These are phyloP conservation scores for Lucinisca nassula DNA, from an alignment of 2,888 invertebrate genomes.

Conservation along the genomic window DNA sequence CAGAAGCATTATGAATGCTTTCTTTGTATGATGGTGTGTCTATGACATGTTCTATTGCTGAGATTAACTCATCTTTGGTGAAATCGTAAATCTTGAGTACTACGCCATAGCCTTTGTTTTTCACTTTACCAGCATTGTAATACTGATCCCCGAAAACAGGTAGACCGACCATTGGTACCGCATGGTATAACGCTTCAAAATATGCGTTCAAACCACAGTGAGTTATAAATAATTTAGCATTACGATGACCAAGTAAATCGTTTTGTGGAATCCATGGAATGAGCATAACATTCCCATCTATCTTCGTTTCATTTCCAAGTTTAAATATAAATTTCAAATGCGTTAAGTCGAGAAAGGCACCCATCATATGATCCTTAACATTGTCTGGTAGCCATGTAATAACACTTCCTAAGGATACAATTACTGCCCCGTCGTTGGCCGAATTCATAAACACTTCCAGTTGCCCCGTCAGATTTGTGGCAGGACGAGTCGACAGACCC, in stretches of 20 bases:
- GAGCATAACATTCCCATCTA: constrained; percentile 57
- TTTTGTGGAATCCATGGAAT: too few species aligned
- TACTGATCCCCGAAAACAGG: not conserved
- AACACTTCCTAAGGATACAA: constrained; percentile 74
- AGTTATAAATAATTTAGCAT: not conserved
- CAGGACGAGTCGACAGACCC: constrained; percentile 53
- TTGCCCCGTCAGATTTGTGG: constrained; percentile 57
- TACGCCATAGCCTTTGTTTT: too few species aligned
- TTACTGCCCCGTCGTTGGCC: constrained; percentile 67
- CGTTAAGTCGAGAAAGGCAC: constrained; percentile 53
- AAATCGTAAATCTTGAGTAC: too few species aligned
- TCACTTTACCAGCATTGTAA: too few species aligned
- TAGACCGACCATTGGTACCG: not conserved
- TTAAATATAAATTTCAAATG: constrained; percentile 53
- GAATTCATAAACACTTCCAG: constrained; percentile 61
- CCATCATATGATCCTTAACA: constrained; percentile 45
- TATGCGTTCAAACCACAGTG: not conserved
- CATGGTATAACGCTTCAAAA: not conserved
- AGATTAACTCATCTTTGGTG: too few species aligned
- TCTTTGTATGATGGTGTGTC: too few species aligned
- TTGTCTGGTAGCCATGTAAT: constrained; percentile 44
- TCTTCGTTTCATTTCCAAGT: constrained; percentile 15
- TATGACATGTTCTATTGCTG: too few species aligned
- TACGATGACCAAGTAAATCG: too few species aligned
- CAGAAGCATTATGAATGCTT: too few species aligned